Percentiles rank a stretch among this genome's conserved stretches.
Conservation (phyloP, 2,113 vertebrate species). For the Empidonax alnorum region DNA sequence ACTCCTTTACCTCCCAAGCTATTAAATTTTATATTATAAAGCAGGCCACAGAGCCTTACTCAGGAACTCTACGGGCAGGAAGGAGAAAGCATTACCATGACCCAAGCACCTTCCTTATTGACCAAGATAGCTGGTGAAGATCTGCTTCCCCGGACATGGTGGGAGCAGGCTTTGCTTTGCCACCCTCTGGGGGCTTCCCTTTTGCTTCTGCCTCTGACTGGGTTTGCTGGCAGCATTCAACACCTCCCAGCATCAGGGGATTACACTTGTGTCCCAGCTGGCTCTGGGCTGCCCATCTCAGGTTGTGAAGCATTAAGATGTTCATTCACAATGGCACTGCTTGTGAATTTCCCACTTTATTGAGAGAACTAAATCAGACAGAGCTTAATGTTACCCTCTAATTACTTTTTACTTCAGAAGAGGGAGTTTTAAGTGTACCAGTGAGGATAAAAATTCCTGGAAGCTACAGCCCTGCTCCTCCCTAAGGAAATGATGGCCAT, state of each 20-base stretch:
- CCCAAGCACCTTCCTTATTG: background rate
- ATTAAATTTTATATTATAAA: background rate
- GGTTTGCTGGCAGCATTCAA: background rate
- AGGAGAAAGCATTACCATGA: background rate
- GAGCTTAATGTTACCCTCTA: background rate
- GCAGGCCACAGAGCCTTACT: background rate
- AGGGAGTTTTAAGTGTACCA: background rate
- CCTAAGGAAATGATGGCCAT: rapidly evolving
- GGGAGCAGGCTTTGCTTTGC: background rate
- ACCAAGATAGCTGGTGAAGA: background rate
- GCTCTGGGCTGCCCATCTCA: background rate
- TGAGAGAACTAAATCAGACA: background rate
- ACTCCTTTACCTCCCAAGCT: background rate
- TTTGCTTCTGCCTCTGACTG: background rate
- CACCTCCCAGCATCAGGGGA: background rate
- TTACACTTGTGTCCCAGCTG: background rate
- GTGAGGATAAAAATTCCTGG: background rate
- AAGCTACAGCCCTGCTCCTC: background rate
- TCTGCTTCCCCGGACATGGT: rapidly evolving
- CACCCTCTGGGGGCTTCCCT: rapidly evolving
- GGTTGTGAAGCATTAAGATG: background rate
- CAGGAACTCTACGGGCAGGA: background rate
- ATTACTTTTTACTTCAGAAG: background rate
- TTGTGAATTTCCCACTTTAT: background rate
- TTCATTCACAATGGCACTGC: background rate